Evolutionary conservation across 2,888 invertebrate species (phyloP).

Genomic region (Horisme vitalbata): DNA sequence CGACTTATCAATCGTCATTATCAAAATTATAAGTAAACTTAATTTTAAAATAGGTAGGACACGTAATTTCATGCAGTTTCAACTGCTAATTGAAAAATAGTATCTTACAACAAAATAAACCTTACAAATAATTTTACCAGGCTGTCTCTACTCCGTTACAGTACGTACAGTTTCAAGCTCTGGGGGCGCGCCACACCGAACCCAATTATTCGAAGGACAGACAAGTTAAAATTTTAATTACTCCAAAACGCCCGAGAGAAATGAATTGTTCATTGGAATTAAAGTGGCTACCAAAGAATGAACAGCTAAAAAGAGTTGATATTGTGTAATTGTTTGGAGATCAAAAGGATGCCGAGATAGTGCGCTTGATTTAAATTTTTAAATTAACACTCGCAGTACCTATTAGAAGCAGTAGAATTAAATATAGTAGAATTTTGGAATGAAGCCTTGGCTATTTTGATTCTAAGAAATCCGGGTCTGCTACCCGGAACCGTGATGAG

Average conservation of each 20-base stretch:
- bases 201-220: slow-evolving; percentile 17
- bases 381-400: too few species aligned
- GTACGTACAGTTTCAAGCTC: neutral
- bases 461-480: too few species aligned
- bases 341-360: slow-evolving; percentile 5
- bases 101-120: neutral
- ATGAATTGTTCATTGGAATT: slow-evolving; percentile 15
- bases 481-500: too few species aligned
- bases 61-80: too few species aligned
- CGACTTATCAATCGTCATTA: too few species aligned
- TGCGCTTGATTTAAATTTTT: too few species aligned
- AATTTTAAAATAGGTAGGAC: too few species aligned
- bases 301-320: slow-evolving; percentile 4
- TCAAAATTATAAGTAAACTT: too few species aligned
- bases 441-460: too few species aligned
- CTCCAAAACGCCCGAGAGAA: slow-evolving; percentile 12
- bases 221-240: slow-evolving; percentile 24
- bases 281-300: slow-evolving; percentile 3
- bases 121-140: neutral
- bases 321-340: slow-evolving; percentile 14
- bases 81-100: too few species aligned
- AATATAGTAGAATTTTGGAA: too few species aligned
- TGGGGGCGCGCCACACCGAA: slow-evolving; percentile 8
- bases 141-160: neutral
- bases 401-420: too few species aligned